phyloP scores from a whole-genome alignment of 2,797 vertebrate species.

The Mus caroli region DNA sequence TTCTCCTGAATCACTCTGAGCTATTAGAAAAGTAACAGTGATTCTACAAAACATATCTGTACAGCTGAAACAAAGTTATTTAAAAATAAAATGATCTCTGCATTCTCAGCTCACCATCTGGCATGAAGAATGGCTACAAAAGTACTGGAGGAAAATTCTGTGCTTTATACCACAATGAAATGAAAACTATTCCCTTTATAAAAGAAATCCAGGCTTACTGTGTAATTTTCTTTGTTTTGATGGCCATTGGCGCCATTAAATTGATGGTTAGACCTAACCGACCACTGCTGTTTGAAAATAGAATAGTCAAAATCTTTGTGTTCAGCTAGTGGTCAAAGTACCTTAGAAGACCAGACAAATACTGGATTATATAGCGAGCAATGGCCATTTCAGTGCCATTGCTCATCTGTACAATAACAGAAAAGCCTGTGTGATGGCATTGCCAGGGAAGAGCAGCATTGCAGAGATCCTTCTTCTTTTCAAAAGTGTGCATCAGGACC shows the following conservation, averaged over 20 bases:
- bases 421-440: not conserved
- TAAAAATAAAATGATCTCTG: slow-evolving; percentile 42
- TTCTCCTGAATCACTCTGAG: not conserved
- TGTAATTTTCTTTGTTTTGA: slow-evolving; percentile 74
- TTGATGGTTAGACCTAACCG: slow-evolving; percentile 72
- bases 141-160: not conserved
- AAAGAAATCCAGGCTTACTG: slow-evolving; percentile 20
- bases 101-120: not conserved
- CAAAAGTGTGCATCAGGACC: rapidly evolving
- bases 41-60: not conserved
- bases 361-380: not conserved
- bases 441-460: not conserved
- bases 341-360: not conserved
- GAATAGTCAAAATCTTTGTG: slow-evolving; percentile 54
- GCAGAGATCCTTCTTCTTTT: not conserved
- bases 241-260: slow-evolving; percentile 47
- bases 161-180: slow-evolving; percentile 17
- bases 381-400: not conserved
- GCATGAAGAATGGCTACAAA: not conserved
- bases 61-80: not conserved
- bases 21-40: not conserved
- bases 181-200: slow-evolving; percentile 49
- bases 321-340: slow-evolving; percentile 16
- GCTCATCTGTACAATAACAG: not conserved
- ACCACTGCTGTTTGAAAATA: slow-evolving; percentile 66